A percentile compares a stretch with the other conserved stretches of the same genome.
Evolutionary conservation across 2,888 invertebrate genomes (phyloP).

Genomic region (Phragmatobia fuliginosa): DNA sequence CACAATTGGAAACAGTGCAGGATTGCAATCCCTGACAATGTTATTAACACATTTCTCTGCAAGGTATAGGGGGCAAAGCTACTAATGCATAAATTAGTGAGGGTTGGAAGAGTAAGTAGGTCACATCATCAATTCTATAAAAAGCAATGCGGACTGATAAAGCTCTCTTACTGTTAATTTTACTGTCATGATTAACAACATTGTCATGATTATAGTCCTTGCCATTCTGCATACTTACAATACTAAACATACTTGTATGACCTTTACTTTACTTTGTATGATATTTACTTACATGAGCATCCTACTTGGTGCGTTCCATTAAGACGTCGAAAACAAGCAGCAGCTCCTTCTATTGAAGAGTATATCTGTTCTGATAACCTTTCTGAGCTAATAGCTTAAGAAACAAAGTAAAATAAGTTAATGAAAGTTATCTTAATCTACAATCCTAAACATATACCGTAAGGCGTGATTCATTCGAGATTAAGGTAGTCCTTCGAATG

Average conservation of each 20-base stretch:
- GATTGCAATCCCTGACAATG: no score
- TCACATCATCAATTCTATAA: background rate
- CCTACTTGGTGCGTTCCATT: slow-evolving; percentile 98
- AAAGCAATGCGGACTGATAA: no score
- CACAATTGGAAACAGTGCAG: no score
- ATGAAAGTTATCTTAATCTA: background rate
- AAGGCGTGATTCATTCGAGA: background rate
- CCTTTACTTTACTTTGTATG: no score
- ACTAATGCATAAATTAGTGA: no score
- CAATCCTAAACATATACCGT: background rate
- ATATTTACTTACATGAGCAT: slow-evolving; percentile 93
- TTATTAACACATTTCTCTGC: background rate
- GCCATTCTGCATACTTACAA: background rate
- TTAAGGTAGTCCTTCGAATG: background rate
- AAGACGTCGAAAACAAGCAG: slow-evolving; percentile 94
- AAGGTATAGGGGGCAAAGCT: background rate
- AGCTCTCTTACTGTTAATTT: background rate
- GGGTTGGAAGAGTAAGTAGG: background rate
- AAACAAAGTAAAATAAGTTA: slow-evolving; percentile 11
- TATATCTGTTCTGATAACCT: slow-evolving; percentile 94
- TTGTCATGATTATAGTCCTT: background rate
- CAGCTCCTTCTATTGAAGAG: slow-evolving; percentile 89
- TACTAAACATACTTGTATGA: background rate
- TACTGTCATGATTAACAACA: background rate
- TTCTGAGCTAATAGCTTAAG: slow-evolving; percentile 79